phyloP scores from a whole-genome alignment of 1,140 invertebrate species.

The Apis mellifera region DNA sequence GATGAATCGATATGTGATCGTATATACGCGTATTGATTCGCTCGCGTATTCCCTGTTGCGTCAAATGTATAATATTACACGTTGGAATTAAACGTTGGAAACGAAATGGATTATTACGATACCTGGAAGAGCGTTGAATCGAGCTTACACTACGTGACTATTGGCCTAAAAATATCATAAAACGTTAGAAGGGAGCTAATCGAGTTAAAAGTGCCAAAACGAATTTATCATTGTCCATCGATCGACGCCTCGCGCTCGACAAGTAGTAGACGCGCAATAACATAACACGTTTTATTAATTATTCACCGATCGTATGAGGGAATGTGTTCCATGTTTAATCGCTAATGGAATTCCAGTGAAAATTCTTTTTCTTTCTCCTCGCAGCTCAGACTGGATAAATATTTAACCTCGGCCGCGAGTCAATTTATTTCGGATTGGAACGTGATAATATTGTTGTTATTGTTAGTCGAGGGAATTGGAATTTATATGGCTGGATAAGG shows the following conservation, averaged over 20 bases:
- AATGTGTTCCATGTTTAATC: conserved; percentile 60
- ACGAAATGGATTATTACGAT: conserved; percentile 41
- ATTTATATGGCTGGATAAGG: background rate
- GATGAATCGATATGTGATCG: background rate
- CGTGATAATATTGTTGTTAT: background rate
- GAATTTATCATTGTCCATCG: conserved; percentile 41
- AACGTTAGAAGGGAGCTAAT: conserved; percentile 46
- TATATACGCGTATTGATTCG: background rate
- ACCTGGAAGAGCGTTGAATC: conserved; percentile 53
- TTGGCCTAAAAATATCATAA: conserved; percentile 55
- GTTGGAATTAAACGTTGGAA: background rate
- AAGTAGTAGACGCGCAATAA: conserved; percentile 30
- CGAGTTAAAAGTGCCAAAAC: conserved; percentile 55
- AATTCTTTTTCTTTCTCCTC: background rate
- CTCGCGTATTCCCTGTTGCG: no score
- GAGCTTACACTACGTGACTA: conserved; percentile 60
- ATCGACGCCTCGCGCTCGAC: conserved; percentile 28
- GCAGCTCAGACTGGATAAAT: background rate
- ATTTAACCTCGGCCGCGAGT: background rate
- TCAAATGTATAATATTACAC: background rate
- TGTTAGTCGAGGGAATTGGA: no score
- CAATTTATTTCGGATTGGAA: background rate
- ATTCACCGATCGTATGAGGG: conserved; percentile 25
- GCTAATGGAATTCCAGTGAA: conserved; percentile 20
- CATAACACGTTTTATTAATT: conserved; percentile 36